A percentile compares a stretch with the other conserved stretches of the same genome.
Evolutionary conservation across 2,113 vertebrate species (phyloP).

Genomic region (Elgaria multicarinata): DNA sequence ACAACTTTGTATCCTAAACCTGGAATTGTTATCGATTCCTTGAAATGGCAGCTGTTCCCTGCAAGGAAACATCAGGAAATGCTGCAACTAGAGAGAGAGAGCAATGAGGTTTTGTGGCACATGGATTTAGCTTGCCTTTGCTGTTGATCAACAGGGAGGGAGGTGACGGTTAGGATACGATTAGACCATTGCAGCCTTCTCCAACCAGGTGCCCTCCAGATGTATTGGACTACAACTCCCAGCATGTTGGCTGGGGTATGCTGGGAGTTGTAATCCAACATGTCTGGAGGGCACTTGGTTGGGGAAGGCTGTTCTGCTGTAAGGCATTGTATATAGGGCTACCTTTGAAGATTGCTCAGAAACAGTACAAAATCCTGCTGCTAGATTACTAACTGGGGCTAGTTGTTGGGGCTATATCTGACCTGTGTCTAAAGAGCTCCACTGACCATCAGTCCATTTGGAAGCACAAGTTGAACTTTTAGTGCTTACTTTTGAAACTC

Average conservation of each 20-base stretch:
- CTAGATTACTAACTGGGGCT: background rate
- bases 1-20: background rate
- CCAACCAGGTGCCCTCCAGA: background rate
- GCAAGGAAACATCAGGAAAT: background rate
- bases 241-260: no score
- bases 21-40: background rate
- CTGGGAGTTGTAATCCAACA: no score
- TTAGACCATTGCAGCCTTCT: no score
- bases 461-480: background rate
- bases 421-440: background rate
- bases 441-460: background rate
- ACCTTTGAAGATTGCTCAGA: background rate
- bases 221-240: no score
- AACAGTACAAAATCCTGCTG: background rate
- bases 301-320: background rate
- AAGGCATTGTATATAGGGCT: background rate
- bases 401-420: background rate
- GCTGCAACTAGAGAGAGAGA: background rate
- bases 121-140: background rate
- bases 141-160: background rate
- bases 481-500: background rate
- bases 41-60: background rate
- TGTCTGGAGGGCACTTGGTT: no score
- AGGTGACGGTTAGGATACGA: background rate
- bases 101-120: background rate